Evolutionary conservation across 1,140 invertebrate species (phyloP).

Genomic region (Eueides isabella): DNA sequence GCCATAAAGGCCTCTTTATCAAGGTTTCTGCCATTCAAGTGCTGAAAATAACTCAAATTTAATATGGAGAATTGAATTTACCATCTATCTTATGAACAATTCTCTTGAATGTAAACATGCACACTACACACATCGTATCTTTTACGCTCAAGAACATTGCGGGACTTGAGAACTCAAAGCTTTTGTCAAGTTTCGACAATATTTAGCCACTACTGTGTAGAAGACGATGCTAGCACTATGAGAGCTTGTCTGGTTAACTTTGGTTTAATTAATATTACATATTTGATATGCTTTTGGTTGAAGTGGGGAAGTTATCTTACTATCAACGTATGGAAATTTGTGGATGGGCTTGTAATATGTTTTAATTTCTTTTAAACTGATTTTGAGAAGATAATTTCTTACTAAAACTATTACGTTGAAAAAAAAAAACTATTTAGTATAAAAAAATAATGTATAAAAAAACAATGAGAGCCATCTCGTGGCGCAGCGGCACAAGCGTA

Average conservation of each 20-base stretch:
- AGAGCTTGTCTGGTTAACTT: constrained; percentile 7
- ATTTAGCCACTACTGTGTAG: constrained; percentile 6
- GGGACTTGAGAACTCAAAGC: constrained; percentile 7
- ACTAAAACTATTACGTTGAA: no score
- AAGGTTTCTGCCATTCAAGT: background rate
- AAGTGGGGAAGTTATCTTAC: constrained; percentile 3
- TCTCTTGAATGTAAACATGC: background rate
- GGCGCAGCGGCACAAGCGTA: no score
- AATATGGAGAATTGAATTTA: background rate
- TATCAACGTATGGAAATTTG: background rate
- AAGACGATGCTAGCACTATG: background rate
- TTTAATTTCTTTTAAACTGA: background rate
- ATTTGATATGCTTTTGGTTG: constrained; percentile 11
- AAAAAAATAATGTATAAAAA: no score
- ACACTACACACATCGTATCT: background rate
- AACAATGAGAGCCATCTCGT: no score
- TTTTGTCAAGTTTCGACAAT: constrained; percentile 14
- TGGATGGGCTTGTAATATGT: background rate
- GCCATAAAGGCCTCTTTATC: no score
- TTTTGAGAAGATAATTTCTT: no score
- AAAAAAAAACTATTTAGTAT: no score
- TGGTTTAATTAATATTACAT: constrained; percentile 10
- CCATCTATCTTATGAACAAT: background rate
- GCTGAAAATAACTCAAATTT: background rate
- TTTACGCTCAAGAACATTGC: constrained; percentile 1